Conservation (phyloP, 2,797 vertebrate species). For the Sitta carolinensis region DNA sequence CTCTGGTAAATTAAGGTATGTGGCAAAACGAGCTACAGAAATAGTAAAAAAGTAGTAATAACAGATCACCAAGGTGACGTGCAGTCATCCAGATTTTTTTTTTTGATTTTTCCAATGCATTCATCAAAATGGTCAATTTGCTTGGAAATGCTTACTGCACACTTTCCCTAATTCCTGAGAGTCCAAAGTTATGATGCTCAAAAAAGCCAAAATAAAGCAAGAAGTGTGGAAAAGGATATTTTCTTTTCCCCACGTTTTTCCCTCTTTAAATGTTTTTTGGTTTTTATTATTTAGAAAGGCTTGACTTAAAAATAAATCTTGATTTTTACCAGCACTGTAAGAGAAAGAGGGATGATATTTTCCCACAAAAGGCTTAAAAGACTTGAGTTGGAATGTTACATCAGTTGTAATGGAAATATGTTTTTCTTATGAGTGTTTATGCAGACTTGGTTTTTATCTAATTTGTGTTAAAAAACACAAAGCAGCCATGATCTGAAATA, state of each 20-base stretch:
- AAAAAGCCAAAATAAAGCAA: neutral
- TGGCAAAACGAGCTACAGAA: neutral
- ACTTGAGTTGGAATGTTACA: neutral
- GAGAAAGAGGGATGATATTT: neutral
- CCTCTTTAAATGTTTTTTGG: neutral
- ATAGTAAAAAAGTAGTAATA: neutral
- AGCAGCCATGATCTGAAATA: neutral
- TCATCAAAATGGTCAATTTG: neutral
- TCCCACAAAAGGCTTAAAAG: neutral
- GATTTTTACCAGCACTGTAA: neutral
- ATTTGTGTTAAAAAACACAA: conserved; percentile 4
- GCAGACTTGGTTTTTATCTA: neutral
- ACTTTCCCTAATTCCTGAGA: neutral
- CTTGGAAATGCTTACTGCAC: neutral
- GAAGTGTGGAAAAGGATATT: neutral
- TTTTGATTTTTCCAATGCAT: neutral
- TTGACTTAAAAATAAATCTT: neutral
- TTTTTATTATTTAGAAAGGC: neutral
- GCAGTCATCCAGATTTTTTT: neutral
- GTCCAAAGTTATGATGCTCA: neutral
- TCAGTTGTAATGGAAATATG: neutral
- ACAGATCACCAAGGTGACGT: neutral
- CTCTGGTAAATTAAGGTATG: neutral
- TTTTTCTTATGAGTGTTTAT: neutral
- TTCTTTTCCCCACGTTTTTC: neutral